Conservation (phyloP, 2,888 invertebrate species). For the Pandemis corylana region DNA sequence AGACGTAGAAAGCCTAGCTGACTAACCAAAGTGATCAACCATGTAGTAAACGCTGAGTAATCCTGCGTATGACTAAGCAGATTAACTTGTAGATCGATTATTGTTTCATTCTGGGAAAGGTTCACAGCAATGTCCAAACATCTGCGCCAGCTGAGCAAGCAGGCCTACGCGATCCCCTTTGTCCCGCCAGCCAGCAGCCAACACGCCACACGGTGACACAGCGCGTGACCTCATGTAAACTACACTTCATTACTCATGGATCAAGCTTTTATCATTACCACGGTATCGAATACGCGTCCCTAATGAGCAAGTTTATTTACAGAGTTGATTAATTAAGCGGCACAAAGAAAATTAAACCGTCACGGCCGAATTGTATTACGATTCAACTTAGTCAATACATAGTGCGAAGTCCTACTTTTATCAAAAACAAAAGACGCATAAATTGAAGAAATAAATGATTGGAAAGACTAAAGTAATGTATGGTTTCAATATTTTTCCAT, state of each 20-base stretch:
- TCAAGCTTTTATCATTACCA: not conserved
- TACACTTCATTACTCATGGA: not conserved
- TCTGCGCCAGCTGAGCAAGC: conserved; percentile 12
- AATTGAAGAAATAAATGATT: too few species aligned
- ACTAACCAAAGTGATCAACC: not conserved
- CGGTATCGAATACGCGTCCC: conserved; percentile 3
- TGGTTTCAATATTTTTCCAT: too few species aligned
- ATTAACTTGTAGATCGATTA: not conserved
- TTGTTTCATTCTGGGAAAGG: conserved; percentile 8
- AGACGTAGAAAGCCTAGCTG: too few species aligned
- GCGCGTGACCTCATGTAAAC: conserved; percentile 3
- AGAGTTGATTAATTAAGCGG: not conserved
- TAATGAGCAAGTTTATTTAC: conserved; percentile 1
- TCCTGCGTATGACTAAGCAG: not conserved
- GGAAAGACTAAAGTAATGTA: too few species aligned
- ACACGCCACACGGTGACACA: not conserved
- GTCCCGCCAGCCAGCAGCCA: not conserved
- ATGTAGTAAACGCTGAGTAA: not conserved
- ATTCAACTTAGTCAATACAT: not conserved
- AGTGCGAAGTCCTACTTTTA: not conserved
- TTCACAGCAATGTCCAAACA: not conserved
- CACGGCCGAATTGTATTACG: not conserved
- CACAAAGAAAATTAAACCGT: conserved; percentile 2
- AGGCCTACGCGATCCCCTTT: not conserved
- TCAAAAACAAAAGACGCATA: too few species aligned